These are phyloP conservation scores for Lithophane socia DNA, from an alignment of 2,888 invertebrate species.

Conservation along the genomic window DNA sequence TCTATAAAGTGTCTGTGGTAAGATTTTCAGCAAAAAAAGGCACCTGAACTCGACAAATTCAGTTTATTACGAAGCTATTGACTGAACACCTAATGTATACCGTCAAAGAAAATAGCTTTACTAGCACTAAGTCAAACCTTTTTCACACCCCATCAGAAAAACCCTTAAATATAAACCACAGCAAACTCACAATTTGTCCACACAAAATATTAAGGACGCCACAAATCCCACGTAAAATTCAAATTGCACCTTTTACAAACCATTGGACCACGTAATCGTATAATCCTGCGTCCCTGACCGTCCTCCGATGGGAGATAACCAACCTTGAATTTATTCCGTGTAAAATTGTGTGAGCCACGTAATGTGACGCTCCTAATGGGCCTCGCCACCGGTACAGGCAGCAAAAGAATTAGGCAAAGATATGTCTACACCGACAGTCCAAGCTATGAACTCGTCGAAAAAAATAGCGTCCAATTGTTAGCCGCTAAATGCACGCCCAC, in stretches of 20 bases:
- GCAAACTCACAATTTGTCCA: constrained; percentile 34
- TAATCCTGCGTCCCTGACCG: constrained; percentile 50
- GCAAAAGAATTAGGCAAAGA: not conserved
- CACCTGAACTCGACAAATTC: not conserved
- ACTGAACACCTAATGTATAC: not conserved
- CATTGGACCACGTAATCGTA: constrained; percentile 46
- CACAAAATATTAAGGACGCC: constrained; percentile 23
- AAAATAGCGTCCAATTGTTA: no score
- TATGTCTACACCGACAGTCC: no score
- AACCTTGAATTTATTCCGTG: constrained; percentile 46
- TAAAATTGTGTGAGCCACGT: constrained; percentile 41
- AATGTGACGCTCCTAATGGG: constrained; percentile 54
- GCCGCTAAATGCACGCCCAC: no score
- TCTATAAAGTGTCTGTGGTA: not conserved
- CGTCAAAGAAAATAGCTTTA: not conserved
- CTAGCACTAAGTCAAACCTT: not conserved
- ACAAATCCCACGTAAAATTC: constrained; percentile 33
- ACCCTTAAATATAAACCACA: constrained; percentile 1
- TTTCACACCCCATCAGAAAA: not conserved
- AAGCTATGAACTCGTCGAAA: no score
- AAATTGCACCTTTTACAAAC: constrained; percentile 40
- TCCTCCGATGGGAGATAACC: constrained; percentile 52
- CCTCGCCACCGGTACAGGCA: constrained; percentile 18
- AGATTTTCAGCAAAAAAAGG: not conserved
- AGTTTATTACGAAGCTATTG: not conserved